Evolutionary conservation across 1,140 invertebrate genomes (phyloP).

Genomic region (Cheumatopsyche charites): DNA sequence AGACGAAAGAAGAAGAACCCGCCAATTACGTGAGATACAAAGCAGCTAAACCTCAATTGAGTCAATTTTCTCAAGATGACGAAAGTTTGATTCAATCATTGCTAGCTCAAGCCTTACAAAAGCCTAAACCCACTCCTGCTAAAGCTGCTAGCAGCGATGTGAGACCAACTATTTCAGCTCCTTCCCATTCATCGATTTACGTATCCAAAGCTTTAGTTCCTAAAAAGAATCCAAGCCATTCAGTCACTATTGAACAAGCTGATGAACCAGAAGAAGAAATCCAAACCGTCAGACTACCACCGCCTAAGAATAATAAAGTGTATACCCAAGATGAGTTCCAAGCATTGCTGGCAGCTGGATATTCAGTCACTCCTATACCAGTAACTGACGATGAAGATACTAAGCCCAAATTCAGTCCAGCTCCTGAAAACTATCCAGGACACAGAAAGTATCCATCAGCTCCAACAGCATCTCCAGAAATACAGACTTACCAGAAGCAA

Average conservation of each 20-base stretch:
- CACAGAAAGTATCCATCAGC: slow-evolving; percentile 38
- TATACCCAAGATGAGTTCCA: slow-evolving; percentile 61
- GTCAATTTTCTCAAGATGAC: slow-evolving; percentile 40
- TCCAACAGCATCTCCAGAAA: slow-evolving; percentile 23
- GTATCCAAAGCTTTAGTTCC: slow-evolving; percentile 44
- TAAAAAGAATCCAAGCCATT: slow-evolving; percentile 30
- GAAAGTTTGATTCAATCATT: slow-evolving; percentile 43
- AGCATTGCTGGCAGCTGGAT: slow-evolving; percentile 59
- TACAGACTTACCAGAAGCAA: slow-evolving; percentile 39
- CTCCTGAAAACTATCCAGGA: slow-evolving; percentile 46
- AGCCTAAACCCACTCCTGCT: slow-evolving; percentile 23
- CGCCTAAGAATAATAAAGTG: slow-evolving; percentile 59
- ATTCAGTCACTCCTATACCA: slow-evolving; percentile 60
- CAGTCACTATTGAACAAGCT: slow-evolving; percentile 58
- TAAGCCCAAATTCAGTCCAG: slow-evolving; percentile 38
- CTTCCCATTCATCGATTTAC: slow-evolving; percentile 47
- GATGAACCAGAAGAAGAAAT: slow-evolving; percentile 39
- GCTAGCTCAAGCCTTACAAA: slow-evolving; percentile 37
- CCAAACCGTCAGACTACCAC: slow-evolving; percentile 53
- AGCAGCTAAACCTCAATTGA: slow-evolving; percentile 40
- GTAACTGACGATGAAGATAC: slow-evolving; percentile 51
- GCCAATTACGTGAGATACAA: slow-evolving; percentile 37
- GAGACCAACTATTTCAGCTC: not conserved
- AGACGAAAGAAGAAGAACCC: slow-evolving; percentile 37
- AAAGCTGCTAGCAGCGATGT: slow-evolving; percentile 37